Conservation (phyloP, 2,113 vertebrate species). For the Anoplopoma fimbria region DNA sequence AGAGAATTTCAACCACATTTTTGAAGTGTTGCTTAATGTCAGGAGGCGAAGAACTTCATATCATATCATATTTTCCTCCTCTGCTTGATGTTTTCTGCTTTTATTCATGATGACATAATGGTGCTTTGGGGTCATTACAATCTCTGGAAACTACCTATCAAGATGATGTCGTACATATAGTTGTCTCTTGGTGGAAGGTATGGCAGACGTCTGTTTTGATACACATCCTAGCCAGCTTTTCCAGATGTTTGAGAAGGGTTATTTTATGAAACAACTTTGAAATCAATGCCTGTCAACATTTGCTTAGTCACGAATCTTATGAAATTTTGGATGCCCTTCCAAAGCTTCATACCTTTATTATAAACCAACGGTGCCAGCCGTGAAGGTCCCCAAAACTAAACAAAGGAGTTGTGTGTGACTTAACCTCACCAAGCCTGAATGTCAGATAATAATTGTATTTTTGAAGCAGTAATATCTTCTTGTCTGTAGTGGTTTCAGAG, state of each 20-base stretch:
- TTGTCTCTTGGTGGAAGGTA: not conserved
- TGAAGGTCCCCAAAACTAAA: not conserved
- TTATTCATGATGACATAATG: conserved; percentile 12
- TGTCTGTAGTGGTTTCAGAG: not conserved
- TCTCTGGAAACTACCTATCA: not conserved
- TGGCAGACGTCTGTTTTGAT: not conserved
- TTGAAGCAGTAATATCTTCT: not conserved
- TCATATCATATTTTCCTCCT: not conserved
- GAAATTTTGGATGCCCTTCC: not conserved
- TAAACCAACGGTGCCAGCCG: not conserved
- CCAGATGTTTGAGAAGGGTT: not conserved
- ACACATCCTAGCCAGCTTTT: not conserved
- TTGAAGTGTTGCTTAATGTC: not conserved
- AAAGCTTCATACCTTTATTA: not conserved
- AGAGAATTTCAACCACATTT: not conserved
- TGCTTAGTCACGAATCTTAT: not conserved
- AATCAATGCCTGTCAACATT: not conserved
- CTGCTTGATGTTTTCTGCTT: not conserved
- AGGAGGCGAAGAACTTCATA: not conserved
- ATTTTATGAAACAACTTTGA: not conserved
- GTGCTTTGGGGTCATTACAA: conserved; percentile 6
- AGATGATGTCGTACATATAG: not conserved
- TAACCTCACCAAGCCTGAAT: not conserved
- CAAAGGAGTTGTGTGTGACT: not conserved
- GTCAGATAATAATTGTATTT: not conserved